Evolutionary conservation across 2,888 invertebrate species (phyloP).

Genomic region (Bursaphelenchus okinawaensis): DNA sequence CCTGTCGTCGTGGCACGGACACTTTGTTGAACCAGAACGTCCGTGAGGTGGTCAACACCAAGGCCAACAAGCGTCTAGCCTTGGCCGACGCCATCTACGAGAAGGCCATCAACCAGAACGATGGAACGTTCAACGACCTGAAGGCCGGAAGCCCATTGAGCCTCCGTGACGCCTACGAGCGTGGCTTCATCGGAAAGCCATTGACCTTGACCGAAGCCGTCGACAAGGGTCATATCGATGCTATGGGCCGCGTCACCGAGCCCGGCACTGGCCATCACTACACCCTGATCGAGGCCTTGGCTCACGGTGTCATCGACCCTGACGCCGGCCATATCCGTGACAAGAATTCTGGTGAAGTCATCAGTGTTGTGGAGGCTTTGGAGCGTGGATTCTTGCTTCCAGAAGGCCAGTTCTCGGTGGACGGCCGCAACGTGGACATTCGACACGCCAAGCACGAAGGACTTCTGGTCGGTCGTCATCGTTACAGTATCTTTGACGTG

Average conservation of each 20-base stretch:
- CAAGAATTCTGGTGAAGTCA: conserved; percentile 71
- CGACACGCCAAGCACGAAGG: conserved; percentile 84
- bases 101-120: conserved; percentile 68
- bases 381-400: conserved; percentile 74
- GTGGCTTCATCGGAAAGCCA: conserved; percentile 77
- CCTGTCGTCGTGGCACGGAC: conserved; percentile 65
- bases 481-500: conserved; percentile 83
- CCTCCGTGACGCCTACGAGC: conserved; percentile 75
- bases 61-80: conserved; percentile 74
- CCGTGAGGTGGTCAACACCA: conserved; percentile 78
- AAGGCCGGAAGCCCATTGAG: conserved; percentile 71
- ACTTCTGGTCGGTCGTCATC: conserved; percentile 77
- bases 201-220: conserved; percentile 81
- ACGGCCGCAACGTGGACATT: conserved; percentile 66
- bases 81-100: conserved; percentile 77
- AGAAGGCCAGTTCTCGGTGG: conserved; percentile 66
- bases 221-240: conserved; percentile 74
- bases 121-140: conserved; percentile 73
- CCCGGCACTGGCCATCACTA: conserved; percentile 71
- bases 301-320: conserved; percentile 78
- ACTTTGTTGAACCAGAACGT: conserved; percentile 73
- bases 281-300: conserved; percentile 77
- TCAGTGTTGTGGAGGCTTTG: conserved; percentile 80
- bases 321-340: conserved; percentile 79
- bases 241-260: conserved; percentile 72